Percentiles rank a stretch among this genome's conserved stretches.
Conservation (phyloP, 1,140 invertebrate genomes). For the Platorchestia sp. region DNA sequence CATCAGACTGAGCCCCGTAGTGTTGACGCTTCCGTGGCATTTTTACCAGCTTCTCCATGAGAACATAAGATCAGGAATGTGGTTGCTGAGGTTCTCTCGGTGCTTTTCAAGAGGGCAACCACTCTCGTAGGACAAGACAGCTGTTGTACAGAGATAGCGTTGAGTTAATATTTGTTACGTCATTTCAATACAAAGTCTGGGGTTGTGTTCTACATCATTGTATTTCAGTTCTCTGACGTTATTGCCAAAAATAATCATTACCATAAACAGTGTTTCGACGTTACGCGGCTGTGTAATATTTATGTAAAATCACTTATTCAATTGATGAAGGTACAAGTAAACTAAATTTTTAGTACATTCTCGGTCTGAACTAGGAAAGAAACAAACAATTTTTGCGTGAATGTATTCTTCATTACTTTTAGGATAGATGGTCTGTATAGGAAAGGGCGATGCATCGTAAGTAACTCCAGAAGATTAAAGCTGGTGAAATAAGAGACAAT, state of each 20-base stretch:
- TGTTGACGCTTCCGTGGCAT: background rate
- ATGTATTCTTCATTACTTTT: no score
- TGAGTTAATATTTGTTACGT: background rate
- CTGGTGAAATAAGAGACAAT: no score
- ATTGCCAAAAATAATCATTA: background rate
- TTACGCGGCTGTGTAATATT: background rate
- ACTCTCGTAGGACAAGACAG: background rate
- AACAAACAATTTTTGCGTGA: no score
- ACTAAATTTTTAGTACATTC: no score
- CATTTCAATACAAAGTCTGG: background rate
- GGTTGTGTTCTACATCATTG: background rate
- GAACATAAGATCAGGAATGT: background rate
- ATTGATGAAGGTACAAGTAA: background rate
- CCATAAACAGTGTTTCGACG: background rate
- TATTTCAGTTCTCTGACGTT: background rate
- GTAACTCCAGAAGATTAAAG: no score
- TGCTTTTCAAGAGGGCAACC: background rate
- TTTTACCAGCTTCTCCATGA: background rate
- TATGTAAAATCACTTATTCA: background rate
- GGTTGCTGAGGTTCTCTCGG: background rate
- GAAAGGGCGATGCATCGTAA: no score
- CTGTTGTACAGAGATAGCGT: background rate
- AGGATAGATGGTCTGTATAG: no score
- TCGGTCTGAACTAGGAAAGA: no score
- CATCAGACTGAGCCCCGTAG: background rate